A percentile compares a stretch with the other conserved stretches of the same genome.
phyloP scores from a whole-genome alignment of 2,888 invertebrate species.

The Phyto melanocephala region DNA sequence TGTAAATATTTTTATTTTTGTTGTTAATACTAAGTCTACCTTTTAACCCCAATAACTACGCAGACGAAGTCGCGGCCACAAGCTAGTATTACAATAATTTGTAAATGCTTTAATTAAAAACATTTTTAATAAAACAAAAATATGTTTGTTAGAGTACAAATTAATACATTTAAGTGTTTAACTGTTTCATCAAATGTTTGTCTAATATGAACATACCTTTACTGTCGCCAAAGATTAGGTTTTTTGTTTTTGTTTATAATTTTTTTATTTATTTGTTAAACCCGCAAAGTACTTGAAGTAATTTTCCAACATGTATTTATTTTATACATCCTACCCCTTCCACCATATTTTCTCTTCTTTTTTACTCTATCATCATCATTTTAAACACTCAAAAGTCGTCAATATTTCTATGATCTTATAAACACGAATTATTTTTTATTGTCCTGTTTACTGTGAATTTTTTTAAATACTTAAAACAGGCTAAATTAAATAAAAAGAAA shows the following conservation, averaged over 20 bases:
- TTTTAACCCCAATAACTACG: too few relatives aligned
- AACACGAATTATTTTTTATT: background rate
- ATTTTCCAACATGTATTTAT: constrained; percentile 50
- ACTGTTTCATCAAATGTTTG: too few relatives aligned
- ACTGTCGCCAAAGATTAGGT: too few relatives aligned
- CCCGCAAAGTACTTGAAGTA: constrained; percentile 41
- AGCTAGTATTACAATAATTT: too few relatives aligned
- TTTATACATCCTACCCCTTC: background rate
- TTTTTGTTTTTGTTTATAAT: background rate
- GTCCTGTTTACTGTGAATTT: background rate
- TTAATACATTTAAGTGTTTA: too few relatives aligned
- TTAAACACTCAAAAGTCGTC: background rate
- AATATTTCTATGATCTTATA: background rate
- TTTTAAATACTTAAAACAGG: background rate
- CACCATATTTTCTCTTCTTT: background rate
- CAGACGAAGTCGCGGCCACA: too few relatives aligned
- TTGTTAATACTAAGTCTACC: too few relatives aligned
- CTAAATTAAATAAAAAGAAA: constrained; percentile 35
- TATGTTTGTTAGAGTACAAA: too few relatives aligned
- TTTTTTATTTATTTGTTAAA: constrained; percentile 45
- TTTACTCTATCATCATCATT: background rate
- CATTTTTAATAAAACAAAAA: too few relatives aligned
- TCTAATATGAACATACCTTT: too few relatives aligned
- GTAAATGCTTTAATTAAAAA: too few relatives aligned
- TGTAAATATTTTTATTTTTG: too few relatives aligned